Base-by-base conservation (phyloP, 2,113 vertebrate genomes). In the Malaclemys terrapin region DNA sequence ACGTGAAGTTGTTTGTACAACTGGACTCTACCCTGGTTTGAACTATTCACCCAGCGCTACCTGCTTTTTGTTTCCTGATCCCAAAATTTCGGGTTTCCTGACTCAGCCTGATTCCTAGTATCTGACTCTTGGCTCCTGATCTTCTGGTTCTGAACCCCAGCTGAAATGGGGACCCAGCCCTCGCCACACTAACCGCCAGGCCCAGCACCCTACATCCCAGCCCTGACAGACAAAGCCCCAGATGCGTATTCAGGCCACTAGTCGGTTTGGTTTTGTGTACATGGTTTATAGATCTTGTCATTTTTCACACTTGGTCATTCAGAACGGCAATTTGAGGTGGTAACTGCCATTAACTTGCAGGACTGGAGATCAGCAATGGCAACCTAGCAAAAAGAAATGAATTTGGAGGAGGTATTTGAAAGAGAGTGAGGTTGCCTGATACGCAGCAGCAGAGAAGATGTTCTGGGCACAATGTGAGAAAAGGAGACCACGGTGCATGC, bases 401-500 rank as follows among this genome's bases (percentile, higher is more conserved):
- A 17, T 22, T 22, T 72, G n/a, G n/a, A 38, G n/a, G 17, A 72
- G 69, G n/a, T n/a, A 72, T 20, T n/a, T 72, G 69, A 72, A 72
- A n/a, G 35, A 38, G n/a, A 72, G 20, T n/a, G n/a, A 72, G 69
- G n/a, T 22, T 72, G 19, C n/a, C 22, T 72, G 69, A 38, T n/a
- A 9, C 19, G 22, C 69, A 72, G 16, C n/a, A n/a, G 35, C 17
- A 20, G n/a, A 72, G 69, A 72, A 2, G n/a, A 38, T 38, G 5
- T 72, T 72, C n/a, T n/a, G 38, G 35, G 69, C 69, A 72, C 7
- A n/a, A 16, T 69, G 14, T 69, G 62, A n/a, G 62, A 38, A 85
- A 25, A 85, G 11, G 5, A 59, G 35, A 84, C n/a, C 3, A 2
- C 0, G 0, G 50, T 82, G 72, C 27, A 38, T 90, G 81, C 86